Conservation (phyloP, 2,797 vertebrate genomes). For the Scleropages formosus region DNA sequence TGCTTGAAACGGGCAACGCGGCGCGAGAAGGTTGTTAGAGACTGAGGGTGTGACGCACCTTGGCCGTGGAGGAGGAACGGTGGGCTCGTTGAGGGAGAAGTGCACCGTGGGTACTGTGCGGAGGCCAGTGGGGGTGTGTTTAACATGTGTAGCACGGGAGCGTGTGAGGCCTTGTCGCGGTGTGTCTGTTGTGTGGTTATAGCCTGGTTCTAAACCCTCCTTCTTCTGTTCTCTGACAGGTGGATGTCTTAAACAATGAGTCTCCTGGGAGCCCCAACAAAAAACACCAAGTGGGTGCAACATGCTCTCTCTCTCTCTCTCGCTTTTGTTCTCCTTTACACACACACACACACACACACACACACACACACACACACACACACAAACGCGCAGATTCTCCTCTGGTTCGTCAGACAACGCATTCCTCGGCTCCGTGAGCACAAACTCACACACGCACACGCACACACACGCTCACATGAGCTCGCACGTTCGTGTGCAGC, state of each 20-base stretch:
- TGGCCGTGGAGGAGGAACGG: background rate
- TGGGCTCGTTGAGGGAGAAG: too few species aligned
- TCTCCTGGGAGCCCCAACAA: slow-evolving; percentile 22
- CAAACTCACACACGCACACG: slow-evolving; percentile 17
- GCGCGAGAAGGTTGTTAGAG: too few species aligned
- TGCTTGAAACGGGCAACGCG: too few species aligned
- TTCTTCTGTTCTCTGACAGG: slow-evolving; percentile 24
- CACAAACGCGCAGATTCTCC: slow-evolving; percentile 1
- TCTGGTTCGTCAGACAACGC: slow-evolving; percentile 6
- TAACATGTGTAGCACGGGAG: background rate
- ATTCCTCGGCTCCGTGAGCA: background rate
- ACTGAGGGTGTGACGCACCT: too few species aligned
- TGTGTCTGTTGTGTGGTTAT: background rate
- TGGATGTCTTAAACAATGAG: slow-evolving; percentile 32
- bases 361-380: background rate
- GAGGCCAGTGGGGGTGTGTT: background rate
- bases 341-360: background rate
- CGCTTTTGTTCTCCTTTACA: background rate
- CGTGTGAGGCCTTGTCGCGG: background rate
- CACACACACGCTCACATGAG: slow-evolving; percentile 12
- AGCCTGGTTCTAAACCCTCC: background rate
- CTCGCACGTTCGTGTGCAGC: background rate
- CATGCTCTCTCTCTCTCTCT: background rate
- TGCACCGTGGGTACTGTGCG: background rate
- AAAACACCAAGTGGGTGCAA: slow-evolving; percentile 22